These are phyloP conservation scores for Frieseomelitta varia DNA, from an alignment of 1,140 invertebrate species.

Conservation along the genomic window DNA sequence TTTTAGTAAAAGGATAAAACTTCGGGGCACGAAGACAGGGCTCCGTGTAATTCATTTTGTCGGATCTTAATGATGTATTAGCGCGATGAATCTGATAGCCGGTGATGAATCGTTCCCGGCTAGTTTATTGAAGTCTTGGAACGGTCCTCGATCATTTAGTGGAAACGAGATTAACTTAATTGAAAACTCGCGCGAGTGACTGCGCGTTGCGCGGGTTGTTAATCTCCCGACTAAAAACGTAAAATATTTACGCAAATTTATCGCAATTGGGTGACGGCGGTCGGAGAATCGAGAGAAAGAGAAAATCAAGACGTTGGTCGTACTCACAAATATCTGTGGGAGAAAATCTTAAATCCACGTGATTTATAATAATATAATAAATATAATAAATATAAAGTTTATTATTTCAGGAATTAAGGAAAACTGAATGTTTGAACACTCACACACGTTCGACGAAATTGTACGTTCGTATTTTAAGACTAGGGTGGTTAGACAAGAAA, in stretches of 20 bases:
- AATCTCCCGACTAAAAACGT: background rate
- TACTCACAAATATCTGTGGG: no score
- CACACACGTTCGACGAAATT: no score
- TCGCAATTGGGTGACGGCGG: background rate
- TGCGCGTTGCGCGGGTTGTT: background rate
- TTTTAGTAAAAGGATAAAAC: constrained; percentile 7
- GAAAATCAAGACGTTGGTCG: no score
- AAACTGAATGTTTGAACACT: no score
- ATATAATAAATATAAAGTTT: no score
- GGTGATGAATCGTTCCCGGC: constrained; percentile 22
- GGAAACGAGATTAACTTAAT: background rate
- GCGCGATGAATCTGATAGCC: constrained; percentile 25
- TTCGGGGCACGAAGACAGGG: background rate
- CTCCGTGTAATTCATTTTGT: constrained; percentile 36
- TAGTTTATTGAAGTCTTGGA: constrained; percentile 2
- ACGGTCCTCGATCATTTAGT: constrained; percentile 18
- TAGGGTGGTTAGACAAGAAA: no score
- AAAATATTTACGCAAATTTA: background rate
- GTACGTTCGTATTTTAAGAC: no score
- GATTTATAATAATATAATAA: no score
- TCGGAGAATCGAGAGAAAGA: no score
- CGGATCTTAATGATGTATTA: constrained; percentile 39
- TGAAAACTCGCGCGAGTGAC: background rate
- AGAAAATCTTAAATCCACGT: no score
- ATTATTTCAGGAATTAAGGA: no score